Evolutionary conservation across 2,888 invertebrate species (phyloP), one percentile per base, ranked within the genome.

Genomic region (Beris morrisii): DNA sequence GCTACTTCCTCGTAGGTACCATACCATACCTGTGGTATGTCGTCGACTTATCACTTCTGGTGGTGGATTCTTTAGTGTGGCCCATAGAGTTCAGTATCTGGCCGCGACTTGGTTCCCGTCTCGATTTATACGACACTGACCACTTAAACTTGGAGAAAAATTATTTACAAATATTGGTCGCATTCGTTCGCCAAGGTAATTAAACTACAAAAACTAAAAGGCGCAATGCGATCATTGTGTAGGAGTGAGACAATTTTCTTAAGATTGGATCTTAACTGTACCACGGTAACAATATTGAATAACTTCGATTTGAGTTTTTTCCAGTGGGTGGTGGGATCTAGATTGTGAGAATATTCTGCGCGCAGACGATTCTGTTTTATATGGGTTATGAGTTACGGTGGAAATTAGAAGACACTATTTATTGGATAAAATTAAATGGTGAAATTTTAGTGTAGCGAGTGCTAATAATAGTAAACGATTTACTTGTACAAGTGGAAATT

Each of bases 211-310:
- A 55, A 48, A 46, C 56, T 22, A 52, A 61, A 61, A 61, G 52
- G 50, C 38, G 50, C 50, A 50, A 50, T 50, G 38, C 38, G 38
- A 61, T 28, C 22, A 28, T 22, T 38, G 61, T 65, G 65, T 65
- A 48, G 65, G 65, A 65, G 64, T 65, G 64, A 53, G 64, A 64
- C 64, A 54, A 64, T 64, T 64, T 54, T 63, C 52, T 32, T 59
- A 46, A 59, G 45, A 45, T 59, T 28, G 30, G 38, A 59, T 59
- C 48, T 59, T 48, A 13, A 28, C 46, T 22, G 58, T 13, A 43
- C 4, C 4, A 31, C n/a, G 12, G n/a, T 2, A n/a, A 4, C 31
- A 12, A 59, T 59, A 13, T 59, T 43, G 52, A 61, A 52, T 50
- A 38, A 50, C 50, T 61, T 61, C 52, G 38, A 52, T 50, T 50